Percentiles rank a stretch among this genome's conserved stretches.
Evolutionary conservation across 2,888 invertebrate species (phyloP).

Genomic region (Emmelina monodactyla): DNA sequence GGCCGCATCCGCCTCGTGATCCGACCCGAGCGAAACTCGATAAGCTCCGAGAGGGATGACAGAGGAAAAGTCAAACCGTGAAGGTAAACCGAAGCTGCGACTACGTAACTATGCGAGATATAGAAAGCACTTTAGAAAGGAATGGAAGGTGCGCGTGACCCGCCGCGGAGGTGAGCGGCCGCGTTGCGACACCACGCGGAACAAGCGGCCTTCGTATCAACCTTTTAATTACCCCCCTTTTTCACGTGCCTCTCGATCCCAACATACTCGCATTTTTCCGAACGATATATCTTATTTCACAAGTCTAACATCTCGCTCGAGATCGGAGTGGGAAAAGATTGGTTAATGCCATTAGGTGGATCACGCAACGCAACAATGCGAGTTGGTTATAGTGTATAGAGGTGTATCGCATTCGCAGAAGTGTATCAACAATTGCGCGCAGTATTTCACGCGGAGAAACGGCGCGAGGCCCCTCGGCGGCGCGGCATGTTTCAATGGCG

Average conservation of each 20-base stretch:
- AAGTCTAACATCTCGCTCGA: not conserved
- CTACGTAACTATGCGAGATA: constrained; percentile 28
- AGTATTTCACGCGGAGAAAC: constrained; percentile 18
- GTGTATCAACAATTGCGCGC: constrained; percentile 30
- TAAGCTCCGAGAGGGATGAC: constrained; percentile 28
- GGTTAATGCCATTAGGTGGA: not conserved
- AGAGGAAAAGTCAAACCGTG: constrained; percentile 35
- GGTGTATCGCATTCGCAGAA: constrained; percentile 15
- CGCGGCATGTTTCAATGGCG: constrained; percentile 26
- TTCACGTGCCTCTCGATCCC: constrained; percentile 24
- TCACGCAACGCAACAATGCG: constrained; percentile 1
- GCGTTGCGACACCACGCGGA: constrained; percentile 51
- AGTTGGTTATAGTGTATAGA: not conserved
- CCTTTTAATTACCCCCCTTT: constrained; percentile 50
- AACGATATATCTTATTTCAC: constrained; percentile 1
- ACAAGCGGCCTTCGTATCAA: constrained; percentile 57
- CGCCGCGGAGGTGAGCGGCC: constrained; percentile 48
- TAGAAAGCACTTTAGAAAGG: constrained; percentile 66
- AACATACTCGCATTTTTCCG: constrained; percentile 1
- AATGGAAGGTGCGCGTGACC: constrained; percentile 59
- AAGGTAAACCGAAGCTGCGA: constrained; percentile 37
- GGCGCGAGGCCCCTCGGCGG: constrained; percentile 29
- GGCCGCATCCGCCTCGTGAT: constrained; percentile 17
- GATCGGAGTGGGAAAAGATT: not conserved
- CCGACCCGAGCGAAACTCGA: constrained; percentile 24